These are phyloP conservation scores for Chionodraco myersi DNA, from an alignment of 2,113 vertebrate species.

Conservation along the genomic window DNA sequence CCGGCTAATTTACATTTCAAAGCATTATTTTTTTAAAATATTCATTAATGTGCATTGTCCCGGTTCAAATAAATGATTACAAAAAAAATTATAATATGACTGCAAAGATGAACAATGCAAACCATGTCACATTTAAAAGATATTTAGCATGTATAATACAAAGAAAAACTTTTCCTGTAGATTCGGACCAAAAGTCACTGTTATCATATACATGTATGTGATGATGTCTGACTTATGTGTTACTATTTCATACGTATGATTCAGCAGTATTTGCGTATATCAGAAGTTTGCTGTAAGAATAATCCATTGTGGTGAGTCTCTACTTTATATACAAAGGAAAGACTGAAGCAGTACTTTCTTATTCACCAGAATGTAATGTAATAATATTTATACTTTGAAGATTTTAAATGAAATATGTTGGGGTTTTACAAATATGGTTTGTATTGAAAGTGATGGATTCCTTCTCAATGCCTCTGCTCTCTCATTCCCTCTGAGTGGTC, in stretches of 20 bases:
- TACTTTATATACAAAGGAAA: neutral
- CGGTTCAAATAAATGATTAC: too few species aligned
- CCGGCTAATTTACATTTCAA: too few species aligned
- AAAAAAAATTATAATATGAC: too few species aligned
- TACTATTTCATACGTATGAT: neutral
- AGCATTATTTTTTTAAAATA: too few species aligned
- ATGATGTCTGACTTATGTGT: neutral
- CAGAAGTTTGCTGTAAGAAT: neutral
- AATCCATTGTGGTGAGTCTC: neutral
- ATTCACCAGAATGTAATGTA: neutral
- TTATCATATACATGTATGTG: neutral
- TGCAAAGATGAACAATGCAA: neutral
- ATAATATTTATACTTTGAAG: neutral
- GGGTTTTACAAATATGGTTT: neutral
- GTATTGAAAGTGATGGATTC: neutral
- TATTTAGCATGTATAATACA: constrained; percentile 2
- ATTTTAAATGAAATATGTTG: neutral
- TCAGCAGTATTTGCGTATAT: neutral
- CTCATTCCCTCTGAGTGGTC: neutral
- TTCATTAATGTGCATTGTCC: too few species aligned
- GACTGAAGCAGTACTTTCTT: too few species aligned
- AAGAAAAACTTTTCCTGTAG: neutral
- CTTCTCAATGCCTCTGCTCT: neutral
- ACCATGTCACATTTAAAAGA: neutral
- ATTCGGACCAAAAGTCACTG: too few species aligned